Base-by-base conservation (phyloP, 2,113 vertebrate genomes). In the Prionailurus bengalensis region DNA sequence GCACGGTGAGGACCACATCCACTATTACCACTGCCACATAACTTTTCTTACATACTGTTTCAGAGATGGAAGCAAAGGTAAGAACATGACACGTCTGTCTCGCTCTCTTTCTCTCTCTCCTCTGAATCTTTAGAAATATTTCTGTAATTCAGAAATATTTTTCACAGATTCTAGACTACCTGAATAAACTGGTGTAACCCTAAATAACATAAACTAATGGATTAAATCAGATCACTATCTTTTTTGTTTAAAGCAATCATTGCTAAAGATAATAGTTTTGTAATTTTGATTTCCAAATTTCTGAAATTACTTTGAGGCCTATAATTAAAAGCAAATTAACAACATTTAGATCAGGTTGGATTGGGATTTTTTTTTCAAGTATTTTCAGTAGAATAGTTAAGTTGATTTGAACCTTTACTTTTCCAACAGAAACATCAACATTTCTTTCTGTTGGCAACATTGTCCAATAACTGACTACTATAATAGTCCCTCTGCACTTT, bases 381-480 rank as follows among this genome's bases (percentile, higher is more conserved):
- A 80, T 79, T 80, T 97, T 89, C 80, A 90, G 25, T 88, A 87
- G 79, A 21, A 89, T 89, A 93, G 55, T 95, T 86, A 85, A 91
- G 25, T 87, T 92, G 91, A 91, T 91, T 85, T 85, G 58, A 97
- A 96, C 25, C 25, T 83, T 93, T 80, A 42, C 51, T 84, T 95
- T 92, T 96, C 97, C 83, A 95, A 91, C 55, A 97, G 96, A 96
- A 97, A 98, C 94, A 97, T 96, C 55, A 90, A 90, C 84, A 82
- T 97, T 95, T 98, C 96, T 97, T 97, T 98, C 87, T 97, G 51
- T 95, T 98, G 95, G 76, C 95, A 98, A 29, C 94, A 80, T 48
- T 97, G 73, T 93, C 91, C 97, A 96, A 82, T 29, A 48, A 71
- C 89, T 97, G 89, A 63, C 91, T 85, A 23, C 39, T 96, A 10